Evolutionary conservation across 2,113 vertebrate genomes (phyloP).

Genomic region (Takifugu flavidus): DNA sequence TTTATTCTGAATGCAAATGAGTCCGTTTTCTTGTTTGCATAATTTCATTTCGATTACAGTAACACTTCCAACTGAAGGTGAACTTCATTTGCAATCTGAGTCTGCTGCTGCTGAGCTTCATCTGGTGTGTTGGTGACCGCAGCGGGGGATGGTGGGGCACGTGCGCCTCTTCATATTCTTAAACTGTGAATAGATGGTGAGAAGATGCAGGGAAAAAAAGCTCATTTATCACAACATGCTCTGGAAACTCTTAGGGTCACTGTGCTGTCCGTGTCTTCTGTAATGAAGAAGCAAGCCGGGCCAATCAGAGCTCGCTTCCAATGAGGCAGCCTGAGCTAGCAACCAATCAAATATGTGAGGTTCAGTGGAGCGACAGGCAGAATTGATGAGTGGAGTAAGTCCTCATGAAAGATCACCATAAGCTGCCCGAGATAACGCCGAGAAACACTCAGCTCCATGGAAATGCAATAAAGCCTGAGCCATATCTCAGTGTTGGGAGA

Average conservation of each 20-base stretch:
- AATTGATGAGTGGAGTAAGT: conserved; percentile 68
- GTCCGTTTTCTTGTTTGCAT: conserved; percentile 15
- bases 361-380: conserved; percentile 48
- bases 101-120: conserved; percentile 11
- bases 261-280: conserved; percentile 40
- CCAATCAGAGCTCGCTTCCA: conserved; percentile 51
- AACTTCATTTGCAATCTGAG: conserved; percentile 14
- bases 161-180: background rate
- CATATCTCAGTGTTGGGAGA: conserved; percentile 47
- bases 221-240: conserved; percentile 63
- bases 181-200: conserved; percentile 11
- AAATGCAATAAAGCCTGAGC: conserved; percentile 65
- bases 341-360: conserved; percentile 39
- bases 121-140: conserved; percentile 13
- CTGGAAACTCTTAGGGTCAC: conserved; percentile 57
- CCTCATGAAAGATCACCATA: conserved; percentile 64
- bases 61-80: conserved; percentile 34
- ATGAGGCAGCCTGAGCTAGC: conserved; percentile 14
- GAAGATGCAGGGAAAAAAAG: conserved; percentile 27
- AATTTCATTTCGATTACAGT: conserved; percentile 28
- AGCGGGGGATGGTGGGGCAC: background rate
- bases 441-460: conserved; percentile 54
- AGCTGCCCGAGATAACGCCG: conserved; percentile 64
- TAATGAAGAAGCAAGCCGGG: conserved; percentile 59
- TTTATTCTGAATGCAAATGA: conserved; percentile 47